Evolutionary conservation across 1,140 invertebrate genomes (phyloP), one percentile per base, ranked within the genome.

Genomic region (Aethina tumida): DNA sequence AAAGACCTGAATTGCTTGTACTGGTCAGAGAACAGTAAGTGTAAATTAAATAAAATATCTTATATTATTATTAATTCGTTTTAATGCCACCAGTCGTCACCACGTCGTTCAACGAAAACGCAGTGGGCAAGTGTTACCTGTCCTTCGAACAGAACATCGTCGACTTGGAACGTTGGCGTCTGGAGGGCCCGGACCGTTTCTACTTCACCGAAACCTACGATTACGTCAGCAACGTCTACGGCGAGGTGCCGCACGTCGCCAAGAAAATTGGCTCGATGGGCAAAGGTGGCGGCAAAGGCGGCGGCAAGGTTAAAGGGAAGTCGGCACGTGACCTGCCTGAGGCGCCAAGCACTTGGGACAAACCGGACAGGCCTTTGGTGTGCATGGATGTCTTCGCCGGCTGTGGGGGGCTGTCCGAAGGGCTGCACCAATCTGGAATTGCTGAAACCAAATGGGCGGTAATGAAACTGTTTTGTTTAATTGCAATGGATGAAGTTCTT

Each of bases 381-480:
- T 76, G 74, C 22, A 62, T 93, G 32, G 87, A 92, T 60, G 78
- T 92, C n/a, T 92, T 93, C 67, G 83, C 87, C 47, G 88, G 88
- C 1, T 91, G 87, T 63, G 88, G 87, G 31, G 88, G 84, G 4
- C 52, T 83, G 24, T 79, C 77, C 0, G 73, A 78, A 49, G 81
- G 82, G 2, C 67, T 92, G 10, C 77, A 85, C 50, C 73, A 77
- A 48, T 67, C 80, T 15, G 80, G 80, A 1, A 58, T 85, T 4
- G 71, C 77, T 0, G 73, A 81, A 31, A 75, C 70, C 32, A 55
- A 68, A 29, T 93, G 87, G 87, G 88, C 88, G 1, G 52, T 59
- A 52, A 54, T 50, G 44, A 26, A 17, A 5, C 9, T 37, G 6
- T 5, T 36, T 29, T 8, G 22, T 24, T 8, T 24, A 8, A 24